Conservation (phyloP, 2,113 vertebrate species). For the Oncorhynchus gorbuscha region DNA sequence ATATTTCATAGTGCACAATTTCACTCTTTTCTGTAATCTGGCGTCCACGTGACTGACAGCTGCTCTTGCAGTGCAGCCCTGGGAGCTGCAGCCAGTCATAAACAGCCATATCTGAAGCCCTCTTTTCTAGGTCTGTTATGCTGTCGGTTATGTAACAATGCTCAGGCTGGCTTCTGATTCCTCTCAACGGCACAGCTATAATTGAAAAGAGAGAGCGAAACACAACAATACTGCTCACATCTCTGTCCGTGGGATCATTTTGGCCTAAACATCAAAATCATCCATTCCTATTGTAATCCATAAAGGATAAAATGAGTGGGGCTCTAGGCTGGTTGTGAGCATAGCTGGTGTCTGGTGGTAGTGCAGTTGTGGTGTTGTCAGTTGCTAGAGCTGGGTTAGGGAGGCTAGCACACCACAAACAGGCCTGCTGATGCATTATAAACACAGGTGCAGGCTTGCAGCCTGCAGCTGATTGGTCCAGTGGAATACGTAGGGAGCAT, state of each 20-base stretch:
- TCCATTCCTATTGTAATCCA: neutral
- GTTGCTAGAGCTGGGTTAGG: neutral
- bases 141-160: constrained; percentile 61
- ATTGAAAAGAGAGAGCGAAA: neutral
- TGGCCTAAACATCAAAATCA: neutral
- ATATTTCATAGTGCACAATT: neutral
- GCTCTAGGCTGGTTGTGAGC: neutral
- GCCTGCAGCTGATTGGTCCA: no score
- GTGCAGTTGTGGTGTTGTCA: neutral
- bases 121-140: constrained; percentile 60
- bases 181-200: constrained; percentile 45
- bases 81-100: constrained; percentile 28
- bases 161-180: constrained; percentile 49
- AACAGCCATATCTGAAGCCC: constrained; percentile 50
- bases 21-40: constrained; percentile 18
- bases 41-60: constrained; percentile 42
- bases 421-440: constrained; percentile 20
- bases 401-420: neutral
- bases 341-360: neutral
- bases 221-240: neutral
- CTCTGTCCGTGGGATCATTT: neutral
- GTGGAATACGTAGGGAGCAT: neutral
- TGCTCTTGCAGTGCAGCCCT: constrained; percentile 33
- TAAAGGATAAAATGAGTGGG: neutral
- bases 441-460: constrained; percentile 6